A percentile compares a stretch with the other conserved stretches of the same genome.
Evolutionary conservation across 2,888 invertebrate genomes (phyloP).

Genomic region (Carabus problematicus): DNA sequence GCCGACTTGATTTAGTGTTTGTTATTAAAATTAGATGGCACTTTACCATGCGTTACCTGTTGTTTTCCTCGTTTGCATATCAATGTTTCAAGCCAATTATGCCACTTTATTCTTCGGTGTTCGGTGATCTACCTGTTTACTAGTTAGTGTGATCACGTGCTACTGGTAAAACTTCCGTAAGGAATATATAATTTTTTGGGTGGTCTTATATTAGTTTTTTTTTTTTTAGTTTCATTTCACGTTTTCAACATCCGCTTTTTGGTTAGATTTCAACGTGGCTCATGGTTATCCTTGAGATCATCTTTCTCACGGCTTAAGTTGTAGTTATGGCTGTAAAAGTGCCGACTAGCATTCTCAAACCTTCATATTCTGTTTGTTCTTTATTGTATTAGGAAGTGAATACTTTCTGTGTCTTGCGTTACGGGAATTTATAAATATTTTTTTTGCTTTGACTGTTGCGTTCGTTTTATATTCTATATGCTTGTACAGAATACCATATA

Average conservation of each 20-base stretch:
- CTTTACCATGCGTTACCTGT: constrained; percentile 36
- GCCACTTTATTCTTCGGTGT: constrained; percentile 19
- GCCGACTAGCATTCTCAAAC: not conserved
- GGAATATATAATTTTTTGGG: constrained; percentile 39
- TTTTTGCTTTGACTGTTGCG: too few species aligned
- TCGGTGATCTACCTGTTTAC: constrained; percentile 32
- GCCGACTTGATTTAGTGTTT: constrained; percentile 10
- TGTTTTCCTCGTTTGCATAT: constrained; percentile 41
- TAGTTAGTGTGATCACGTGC: constrained; percentile 23
- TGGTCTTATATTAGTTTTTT: constrained; percentile 21
- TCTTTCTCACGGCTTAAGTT: constrained; percentile 38
- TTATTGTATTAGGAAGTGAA: not conserved
- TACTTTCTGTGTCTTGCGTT: too few species aligned
- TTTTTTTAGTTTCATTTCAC: constrained; percentile 38
- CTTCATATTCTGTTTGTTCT: not conserved
- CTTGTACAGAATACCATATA: too few species aligned
- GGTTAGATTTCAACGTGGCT: constrained; percentile 17
- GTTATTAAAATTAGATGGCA: constrained; percentile 41
- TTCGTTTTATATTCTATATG: too few species aligned
- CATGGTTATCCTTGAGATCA: constrained; percentile 23
- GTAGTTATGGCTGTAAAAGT: constrained; percentile 16
- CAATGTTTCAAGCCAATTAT: constrained; percentile 32
- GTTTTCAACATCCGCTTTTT: constrained; percentile 39
- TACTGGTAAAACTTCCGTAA: constrained; percentile 26
- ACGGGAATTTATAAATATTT: too few species aligned